Conservation (phyloP, 2,113 vertebrate genomes). For the Lipophrys pholis region DNA sequence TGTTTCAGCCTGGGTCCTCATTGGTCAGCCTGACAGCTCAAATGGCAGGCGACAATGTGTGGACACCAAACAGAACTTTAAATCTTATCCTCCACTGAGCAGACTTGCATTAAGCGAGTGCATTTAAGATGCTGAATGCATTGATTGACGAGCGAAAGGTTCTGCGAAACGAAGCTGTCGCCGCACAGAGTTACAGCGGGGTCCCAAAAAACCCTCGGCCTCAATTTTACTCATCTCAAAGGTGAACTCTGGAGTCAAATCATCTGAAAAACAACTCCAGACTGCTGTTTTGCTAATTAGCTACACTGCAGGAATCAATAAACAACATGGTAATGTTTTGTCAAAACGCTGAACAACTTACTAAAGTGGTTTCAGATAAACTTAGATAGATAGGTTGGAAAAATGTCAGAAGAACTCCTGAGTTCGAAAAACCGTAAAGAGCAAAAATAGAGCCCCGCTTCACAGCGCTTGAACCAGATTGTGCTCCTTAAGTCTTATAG, state of each 20-base stretch:
- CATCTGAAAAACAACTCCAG: not conserved
- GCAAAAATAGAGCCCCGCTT: too few species aligned
- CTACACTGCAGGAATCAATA: slow-evolving; percentile 12
- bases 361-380: too few species aligned
- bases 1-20: slow-evolving; percentile 37
- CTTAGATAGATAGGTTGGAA: too few species aligned
- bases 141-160: slow-evolving; percentile 52
- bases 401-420: too few species aligned
- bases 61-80: slow-evolving; percentile 40
- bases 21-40: slow-evolving; percentile 52
- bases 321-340: not conserved
- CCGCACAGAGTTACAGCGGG: slow-evolving; percentile 15
- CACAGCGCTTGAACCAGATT: too few species aligned
- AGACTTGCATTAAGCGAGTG: slow-evolving; percentile 30
- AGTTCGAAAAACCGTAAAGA: too few species aligned
- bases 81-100: slow-evolving; percentile 33
- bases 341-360: too few species aligned
- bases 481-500: too few species aligned
- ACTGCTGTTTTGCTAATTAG: not conserved
- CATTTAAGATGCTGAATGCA: slow-evolving; percentile 42
- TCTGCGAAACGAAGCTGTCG: slow-evolving; percentile 37
- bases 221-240: not conserved
- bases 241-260: not conserved
- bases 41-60: slow-evolving; percentile 40
- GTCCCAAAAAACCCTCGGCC: not conserved